Percentiles rank a stretch among this genome's conserved stretches.
Conservation (phyloP, 1,140 invertebrate species). For the Drosophila sulfurigaster region DNA sequence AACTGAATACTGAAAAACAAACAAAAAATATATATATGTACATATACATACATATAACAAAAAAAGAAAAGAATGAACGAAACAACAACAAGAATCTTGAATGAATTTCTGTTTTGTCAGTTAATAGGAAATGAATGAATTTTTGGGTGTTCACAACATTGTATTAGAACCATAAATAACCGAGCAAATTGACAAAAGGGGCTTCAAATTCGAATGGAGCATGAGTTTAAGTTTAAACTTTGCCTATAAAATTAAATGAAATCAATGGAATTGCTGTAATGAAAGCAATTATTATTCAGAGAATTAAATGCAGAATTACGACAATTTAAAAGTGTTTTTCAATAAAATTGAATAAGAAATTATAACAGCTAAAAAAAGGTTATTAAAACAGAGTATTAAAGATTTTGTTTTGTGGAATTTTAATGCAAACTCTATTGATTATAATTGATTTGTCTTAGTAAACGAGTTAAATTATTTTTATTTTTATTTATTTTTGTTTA, state of each 20-base stretch:
- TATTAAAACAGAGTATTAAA: too few relatives aligned
- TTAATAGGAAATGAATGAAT: slow-evolving; percentile 54
- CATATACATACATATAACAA: too few relatives aligned
- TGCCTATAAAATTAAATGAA: not conserved
- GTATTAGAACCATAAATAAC: slow-evolving; percentile 79
- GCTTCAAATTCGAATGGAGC: not conserved
- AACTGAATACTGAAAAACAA: slow-evolving; percentile 39
- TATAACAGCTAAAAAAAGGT: too few relatives aligned
- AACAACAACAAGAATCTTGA: slow-evolving; percentile 53
- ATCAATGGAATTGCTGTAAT: not conserved
- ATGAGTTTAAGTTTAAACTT: too few relatives aligned
- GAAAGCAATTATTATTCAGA: not conserved
- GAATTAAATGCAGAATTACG: too few relatives aligned
- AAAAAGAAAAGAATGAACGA: slow-evolving; percentile 18
- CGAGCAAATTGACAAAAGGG: not conserved
- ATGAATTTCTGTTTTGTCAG: slow-evolving; percentile 56
- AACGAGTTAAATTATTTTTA: too few relatives aligned
- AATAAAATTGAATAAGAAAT: too few relatives aligned
- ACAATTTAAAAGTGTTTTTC: too few relatives aligned
- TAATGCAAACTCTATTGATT: too few relatives aligned
- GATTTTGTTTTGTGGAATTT: too few relatives aligned
- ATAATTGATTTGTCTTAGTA: too few relatives aligned
- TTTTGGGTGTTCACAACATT: slow-evolving; percentile 57
- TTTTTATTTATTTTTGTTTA: too few relatives aligned
- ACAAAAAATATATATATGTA: slow-evolving; percentile 19